Evolutionary conservation across 2,113 vertebrate species (phyloP).

Genomic region (Lasiurus cinereus): DNA sequence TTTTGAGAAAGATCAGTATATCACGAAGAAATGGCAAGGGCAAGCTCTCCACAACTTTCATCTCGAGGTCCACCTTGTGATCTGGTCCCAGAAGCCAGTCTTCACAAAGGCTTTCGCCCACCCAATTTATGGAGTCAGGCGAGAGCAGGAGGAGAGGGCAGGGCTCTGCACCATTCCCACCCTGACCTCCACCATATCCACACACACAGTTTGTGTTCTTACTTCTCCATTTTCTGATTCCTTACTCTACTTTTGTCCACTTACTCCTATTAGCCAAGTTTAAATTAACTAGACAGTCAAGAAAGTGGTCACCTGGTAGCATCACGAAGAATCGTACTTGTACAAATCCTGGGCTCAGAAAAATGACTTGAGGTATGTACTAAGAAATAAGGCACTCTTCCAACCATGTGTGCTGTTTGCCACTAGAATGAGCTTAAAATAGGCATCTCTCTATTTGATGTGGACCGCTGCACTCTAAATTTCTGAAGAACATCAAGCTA

Average conservation of each 20-base stretch:
- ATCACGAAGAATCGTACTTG: background rate
- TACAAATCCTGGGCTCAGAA: background rate
- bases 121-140: background rate
- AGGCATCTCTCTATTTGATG: background rate
- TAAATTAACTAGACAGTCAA: conserved; percentile 11
- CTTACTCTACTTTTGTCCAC: conserved; percentile 9
- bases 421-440: background rate
- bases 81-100: background rate
- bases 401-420: background rate
- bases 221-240: background rate
- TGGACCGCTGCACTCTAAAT: background rate
- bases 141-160: too few relatives aligned
- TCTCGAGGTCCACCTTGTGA: background rate
- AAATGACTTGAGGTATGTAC: background rate
- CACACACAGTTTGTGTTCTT: background rate
- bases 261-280: background rate
- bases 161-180: background rate
- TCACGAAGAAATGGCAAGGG: background rate
- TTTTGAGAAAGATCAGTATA: background rate
- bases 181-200: background rate
- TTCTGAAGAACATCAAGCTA: background rate
- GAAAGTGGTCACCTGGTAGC: background rate
- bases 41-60: background rate
- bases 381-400: background rate
- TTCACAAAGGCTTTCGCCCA: background rate